Base-by-base conservation (phyloP, 2,113 vertebrate species). In the Aegotheles bennettii region DNA sequence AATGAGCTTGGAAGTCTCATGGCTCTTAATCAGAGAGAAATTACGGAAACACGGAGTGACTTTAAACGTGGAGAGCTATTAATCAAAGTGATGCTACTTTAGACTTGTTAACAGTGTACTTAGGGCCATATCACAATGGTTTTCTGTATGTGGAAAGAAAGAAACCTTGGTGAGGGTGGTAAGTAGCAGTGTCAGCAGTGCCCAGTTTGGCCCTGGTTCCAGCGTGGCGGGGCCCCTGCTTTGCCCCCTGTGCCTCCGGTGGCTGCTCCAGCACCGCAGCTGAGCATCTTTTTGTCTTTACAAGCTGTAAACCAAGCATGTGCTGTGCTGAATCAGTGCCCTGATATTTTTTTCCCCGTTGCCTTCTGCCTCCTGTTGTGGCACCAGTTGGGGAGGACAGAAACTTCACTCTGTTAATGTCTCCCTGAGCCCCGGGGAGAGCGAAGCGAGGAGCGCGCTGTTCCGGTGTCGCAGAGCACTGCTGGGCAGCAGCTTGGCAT, bases 21-120 rank as follows among this genome's bases (percentile, higher is more conserved):
- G 76, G 92, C 86, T 95, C 85, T 93, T 94, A 90, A 97, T 96
- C 92, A 95, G 92, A 94, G 92, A 64, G 47, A 84, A 96, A 88
- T 68, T 92, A 77, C 0, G 0, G 83, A 95, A 93, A 56, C 88
- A 40, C 2, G 50, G 81, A 89, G 77, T 86, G 88, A 59, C 92
- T 96, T 88, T 33, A 56, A 38, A 84, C 75, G 11, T 14, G 51
- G 91, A 89, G 90, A 86, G 90, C 90, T 64, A 74, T 97, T 94
- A 59, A 92, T 94, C 94, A 96, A 64, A 23, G 56, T n/a, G 84
- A 60, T 87, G 94, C n/a, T 91, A n/a, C 63, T 94, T 80, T 33
- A 80, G 75, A 7, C 82, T 91, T 57, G 79, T 82, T 91, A 50
- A 9, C 78, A 47, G 47, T 59, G 5, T 42, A 3, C 73, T 71